Evolutionary conservation across 53 echinoderm and acorn worm species (phyloP).

Genomic region (Holothuria scabra): DNA sequence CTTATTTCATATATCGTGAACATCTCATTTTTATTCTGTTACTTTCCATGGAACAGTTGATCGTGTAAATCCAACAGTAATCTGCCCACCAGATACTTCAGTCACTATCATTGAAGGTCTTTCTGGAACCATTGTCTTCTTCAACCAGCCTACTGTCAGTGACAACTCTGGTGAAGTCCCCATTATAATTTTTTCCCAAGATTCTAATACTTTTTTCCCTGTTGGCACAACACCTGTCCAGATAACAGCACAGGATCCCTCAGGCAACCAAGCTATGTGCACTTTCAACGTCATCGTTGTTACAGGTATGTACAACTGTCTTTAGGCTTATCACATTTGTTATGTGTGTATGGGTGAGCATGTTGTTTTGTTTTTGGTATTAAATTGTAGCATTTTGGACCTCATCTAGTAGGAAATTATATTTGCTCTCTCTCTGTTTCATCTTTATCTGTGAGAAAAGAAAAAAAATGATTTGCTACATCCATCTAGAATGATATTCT

Average conservation of each 20-base stretch:
- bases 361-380: too few relatives aligned
- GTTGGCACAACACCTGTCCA: constrained; percentile 45
- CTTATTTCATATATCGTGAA: too few relatives aligned
- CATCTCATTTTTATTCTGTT: too few relatives aligned
- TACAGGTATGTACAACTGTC: constrained; percentile 22
- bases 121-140: constrained; percentile 48
- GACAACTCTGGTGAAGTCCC: constrained; percentile 62
- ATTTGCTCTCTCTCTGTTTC: too few relatives aligned
- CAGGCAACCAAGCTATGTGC: constrained; percentile 56
- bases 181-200: constrained; percentile 13
- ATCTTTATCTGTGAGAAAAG: too few relatives aligned
- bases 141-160: constrained; percentile 48
- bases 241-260: constrained; percentile 34
- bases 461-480: too few relatives aligned
- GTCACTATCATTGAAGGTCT: constrained; percentile 51
- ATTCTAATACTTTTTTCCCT: constrained; percentile 52
- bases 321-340: too few relatives aligned
- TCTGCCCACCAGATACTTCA: constrained; percentile 44
- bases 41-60: constrained; percentile 38
- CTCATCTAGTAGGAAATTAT: too few relatives aligned
- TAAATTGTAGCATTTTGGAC: too few relatives aligned
- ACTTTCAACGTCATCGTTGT: constrained; percentile 45
- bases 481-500: too few relatives aligned
- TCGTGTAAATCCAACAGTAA: constrained; percentile 41
- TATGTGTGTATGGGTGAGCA: too few relatives aligned